Conservation (phyloP, 2,113 vertebrate species). For the Cairina moschata region DNA sequence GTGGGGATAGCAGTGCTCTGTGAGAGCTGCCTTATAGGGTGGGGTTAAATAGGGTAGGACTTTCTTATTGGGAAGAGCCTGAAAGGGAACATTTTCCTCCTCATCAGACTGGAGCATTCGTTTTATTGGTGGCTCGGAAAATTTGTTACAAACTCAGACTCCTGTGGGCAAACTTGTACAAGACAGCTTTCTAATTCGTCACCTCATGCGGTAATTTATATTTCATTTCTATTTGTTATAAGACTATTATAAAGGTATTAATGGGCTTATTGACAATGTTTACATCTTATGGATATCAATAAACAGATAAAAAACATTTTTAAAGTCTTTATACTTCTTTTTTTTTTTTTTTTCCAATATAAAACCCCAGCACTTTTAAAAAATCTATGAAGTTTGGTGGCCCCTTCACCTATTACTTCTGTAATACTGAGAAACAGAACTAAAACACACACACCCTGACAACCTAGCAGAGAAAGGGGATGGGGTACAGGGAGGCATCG, state of each 20-base stretch:
- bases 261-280: neutral
- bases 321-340: neutral
- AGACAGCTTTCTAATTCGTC: neutral
- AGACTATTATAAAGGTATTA: neutral
- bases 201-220: neutral
- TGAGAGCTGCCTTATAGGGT: neutral
- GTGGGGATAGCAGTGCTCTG: neutral
- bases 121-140: neutral
- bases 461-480: neutral
- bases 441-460: neutral
- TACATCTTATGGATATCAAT: neutral
- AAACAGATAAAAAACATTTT: neutral
- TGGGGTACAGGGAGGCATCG: neutral
- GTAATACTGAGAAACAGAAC: neutral
- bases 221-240: neutral
- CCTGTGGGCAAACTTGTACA: neutral
- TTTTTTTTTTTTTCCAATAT: neutral
- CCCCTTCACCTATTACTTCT: neutral
- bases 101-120: neutral
- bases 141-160: neutral
- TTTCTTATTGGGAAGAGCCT: neutral
- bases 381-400: accelerated
- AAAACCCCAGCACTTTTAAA: neutral
- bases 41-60: neutral
- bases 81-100: neutral